Base-by-base conservation (phyloP, 2,113 vertebrate species). In the Petaurus breviceps region DNA sequence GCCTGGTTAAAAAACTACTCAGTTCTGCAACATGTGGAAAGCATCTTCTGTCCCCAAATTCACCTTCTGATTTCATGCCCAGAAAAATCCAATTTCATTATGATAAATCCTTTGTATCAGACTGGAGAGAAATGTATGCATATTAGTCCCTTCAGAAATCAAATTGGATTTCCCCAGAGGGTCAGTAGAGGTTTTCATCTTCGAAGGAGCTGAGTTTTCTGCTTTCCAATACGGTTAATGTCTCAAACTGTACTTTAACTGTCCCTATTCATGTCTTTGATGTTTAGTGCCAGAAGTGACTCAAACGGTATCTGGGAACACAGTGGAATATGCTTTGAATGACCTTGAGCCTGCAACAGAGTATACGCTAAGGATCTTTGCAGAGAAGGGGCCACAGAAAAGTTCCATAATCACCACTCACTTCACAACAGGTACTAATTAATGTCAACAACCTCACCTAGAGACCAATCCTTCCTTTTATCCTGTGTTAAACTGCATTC, bases 291-390 rank as follows among this genome's bases (percentile, higher is more conserved):
- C 99, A 89, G 99, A 99, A 57, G 98, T 99, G 91, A 99, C 99
- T 37, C 99, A 99, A 97, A 98, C 98, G 0, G 99, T 99, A 9
- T 99, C 99, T 0, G 99, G 99, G 51, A 99, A 99, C 97, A 99
- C 98, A 0, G 99, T 99, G 97, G 99, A 99, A 97, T 99, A 99
- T 0, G 99, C 99, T 51, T 99, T 99, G 98, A 98, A 96, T 94
- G 98, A 98, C 0, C 99, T 99, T n/a, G 98, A 95, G 2, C 99
- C 99, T 0, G 99, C 99, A 12, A 99, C 99, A 0, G 98, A 99
- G 92, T 99, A 99, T 95, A 99, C 98, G 0, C 99, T 99, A 96
- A 99, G 99, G 93, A 95, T 99, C 19, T 99, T 99, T 0, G 99
- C 99, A 0, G 98, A 99, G 97, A 99, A 99, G 96, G 99, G 99